These are phyloP conservation scores for Microplitis demolitor DNA, from an alignment of 1,140 invertebrate species.

Conservation along the genomic window DNA sequence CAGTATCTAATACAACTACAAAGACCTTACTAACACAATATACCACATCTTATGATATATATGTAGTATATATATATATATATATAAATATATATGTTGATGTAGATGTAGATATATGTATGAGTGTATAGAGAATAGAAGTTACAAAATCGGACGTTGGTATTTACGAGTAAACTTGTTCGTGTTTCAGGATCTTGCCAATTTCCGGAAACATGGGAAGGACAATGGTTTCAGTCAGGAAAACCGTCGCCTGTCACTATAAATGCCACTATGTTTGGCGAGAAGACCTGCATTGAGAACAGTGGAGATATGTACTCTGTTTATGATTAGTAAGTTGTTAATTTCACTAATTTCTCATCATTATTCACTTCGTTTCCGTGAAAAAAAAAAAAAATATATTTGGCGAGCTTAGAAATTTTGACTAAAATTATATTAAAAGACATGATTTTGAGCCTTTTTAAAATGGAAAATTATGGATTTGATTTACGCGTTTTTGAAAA, in stretches of 20 bases:
- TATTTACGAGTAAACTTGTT: conserved; percentile 36
- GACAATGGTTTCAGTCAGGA: conserved; percentile 63
- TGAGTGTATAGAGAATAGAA: background rate
- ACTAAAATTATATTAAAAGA: no score
- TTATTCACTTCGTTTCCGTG: background rate
- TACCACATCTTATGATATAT: no score
- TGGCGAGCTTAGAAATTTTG: no score
- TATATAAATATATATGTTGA: no score
- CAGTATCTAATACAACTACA: background rate
- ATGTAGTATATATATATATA: no score
- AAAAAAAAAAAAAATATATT: no score
- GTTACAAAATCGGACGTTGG: conserved; percentile 16
- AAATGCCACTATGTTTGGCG: conserved; percentile 57
- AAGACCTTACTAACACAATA: no score
- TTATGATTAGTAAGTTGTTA: conserved; percentile 51
- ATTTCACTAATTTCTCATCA: background rate
- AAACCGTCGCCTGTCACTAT: conserved; percentile 52
- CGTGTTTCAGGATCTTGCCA: conserved; percentile 54
- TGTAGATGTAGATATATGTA: no score
- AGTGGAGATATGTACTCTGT: conserved; percentile 59
- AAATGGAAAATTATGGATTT: no score
- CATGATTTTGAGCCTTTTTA: no score
- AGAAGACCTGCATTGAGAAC: conserved; percentile 58
- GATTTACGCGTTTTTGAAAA: no score
- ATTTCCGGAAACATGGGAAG: conserved; percentile 61